A percentile compares a stretch with the other conserved stretches of the same genome.
phyloP scores from a whole-genome alignment of 2,888 invertebrate species.

The Amphipoea lucens region DNA sequence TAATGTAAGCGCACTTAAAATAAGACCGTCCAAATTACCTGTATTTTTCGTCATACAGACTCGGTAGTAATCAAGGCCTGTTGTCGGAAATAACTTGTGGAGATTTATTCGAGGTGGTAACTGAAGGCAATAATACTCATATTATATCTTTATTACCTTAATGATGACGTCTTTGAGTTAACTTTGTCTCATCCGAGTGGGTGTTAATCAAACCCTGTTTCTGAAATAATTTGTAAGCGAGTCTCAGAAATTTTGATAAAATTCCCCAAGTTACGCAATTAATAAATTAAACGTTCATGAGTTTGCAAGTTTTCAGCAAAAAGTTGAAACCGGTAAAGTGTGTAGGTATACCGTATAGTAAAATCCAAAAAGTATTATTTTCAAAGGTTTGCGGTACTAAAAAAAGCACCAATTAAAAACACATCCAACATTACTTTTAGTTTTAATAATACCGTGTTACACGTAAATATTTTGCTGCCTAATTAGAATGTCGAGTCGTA shows the following conservation, averaged over 20 bases:
- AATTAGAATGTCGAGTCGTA: constrained; percentile 36
- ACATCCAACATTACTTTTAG: constrained; percentile 3
- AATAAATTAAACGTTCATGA: constrained; percentile 9
- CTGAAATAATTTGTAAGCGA: constrained; percentile 9
- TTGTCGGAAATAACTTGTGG: constrained; percentile 1
- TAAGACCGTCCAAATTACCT: neutral
- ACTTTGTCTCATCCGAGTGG: neutral
- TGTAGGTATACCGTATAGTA: neutral
- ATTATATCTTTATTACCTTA: neutral
- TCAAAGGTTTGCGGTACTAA: neutral
- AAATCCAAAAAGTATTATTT: no score
- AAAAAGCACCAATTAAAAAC: constrained; percentile 30
- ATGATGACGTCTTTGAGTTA: constrained; percentile 16
- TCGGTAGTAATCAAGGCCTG: neutral
- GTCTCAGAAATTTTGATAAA: constrained; percentile 6
- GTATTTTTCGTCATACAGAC: neutral
- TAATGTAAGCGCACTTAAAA: neutral
- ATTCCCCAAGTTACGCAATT: constrained; percentile 20
- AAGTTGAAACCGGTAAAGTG: constrained; percentile 8
- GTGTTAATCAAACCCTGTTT: constrained; percentile 13
- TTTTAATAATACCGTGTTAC: constrained; percentile 12
- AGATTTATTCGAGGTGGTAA: neutral
- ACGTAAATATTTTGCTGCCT: constrained; percentile 27
- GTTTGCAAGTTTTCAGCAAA: constrained; percentile 11
- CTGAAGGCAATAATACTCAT: no score